Evolutionary conservation across 2,888 invertebrate genomes (phyloP).

Genomic region (Saturnia pavonia): DNA sequence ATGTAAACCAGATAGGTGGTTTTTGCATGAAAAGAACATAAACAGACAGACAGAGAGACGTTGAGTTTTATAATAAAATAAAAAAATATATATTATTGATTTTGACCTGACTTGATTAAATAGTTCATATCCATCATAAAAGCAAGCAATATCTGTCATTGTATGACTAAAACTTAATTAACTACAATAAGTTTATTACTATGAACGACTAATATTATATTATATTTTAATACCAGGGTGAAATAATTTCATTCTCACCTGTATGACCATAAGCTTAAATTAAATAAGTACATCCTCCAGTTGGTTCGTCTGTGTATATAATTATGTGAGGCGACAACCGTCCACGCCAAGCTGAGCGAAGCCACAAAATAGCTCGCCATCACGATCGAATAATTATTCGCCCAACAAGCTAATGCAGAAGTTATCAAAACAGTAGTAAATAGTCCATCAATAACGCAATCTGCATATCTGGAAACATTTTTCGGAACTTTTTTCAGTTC

Average conservation of each 20-base stretch:
- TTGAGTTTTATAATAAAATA: too few relatives aligned
- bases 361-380: constrained; percentile 52
- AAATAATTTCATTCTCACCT: constrained; percentile 59
- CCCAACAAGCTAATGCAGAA: constrained; percentile 55
- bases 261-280: constrained; percentile 85
- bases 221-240: neutral
- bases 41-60: too few relatives aligned
- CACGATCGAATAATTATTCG: constrained; percentile 48
- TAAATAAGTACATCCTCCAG: constrained; percentile 90
- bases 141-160: neutral
- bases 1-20: too few relatives aligned
- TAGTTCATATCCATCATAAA: neutral
- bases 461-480: constrained; percentile 38
- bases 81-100: too few relatives aligned
- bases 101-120: neutral
- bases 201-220: too few relatives aligned
- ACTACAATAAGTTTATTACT: neutral
- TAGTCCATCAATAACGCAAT: constrained; percentile 62
- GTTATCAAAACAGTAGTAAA: constrained; percentile 56
- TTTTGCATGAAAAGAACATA: too few relatives aligned
- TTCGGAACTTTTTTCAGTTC: constrained; percentile 80
- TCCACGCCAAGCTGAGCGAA: constrained; percentile 81
- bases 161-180: neutral
- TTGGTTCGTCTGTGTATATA: constrained; percentile 89
- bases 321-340: constrained; percentile 86